Conservation (phyloP, 2,888 invertebrate species). For the Acleris emargana region DNA sequence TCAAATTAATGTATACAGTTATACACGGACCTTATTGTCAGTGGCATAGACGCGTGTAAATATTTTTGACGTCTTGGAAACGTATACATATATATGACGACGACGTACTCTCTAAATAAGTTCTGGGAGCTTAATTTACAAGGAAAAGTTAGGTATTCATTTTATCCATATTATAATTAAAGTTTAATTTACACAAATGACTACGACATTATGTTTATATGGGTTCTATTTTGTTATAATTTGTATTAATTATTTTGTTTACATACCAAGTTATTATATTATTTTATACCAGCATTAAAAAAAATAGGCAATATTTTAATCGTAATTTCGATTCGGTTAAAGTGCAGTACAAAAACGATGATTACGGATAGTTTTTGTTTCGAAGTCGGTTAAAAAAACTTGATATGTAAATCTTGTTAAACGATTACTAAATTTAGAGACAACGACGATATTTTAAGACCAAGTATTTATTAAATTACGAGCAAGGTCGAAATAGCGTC, state of each 20-base stretch:
- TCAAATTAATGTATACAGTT: too few species aligned
- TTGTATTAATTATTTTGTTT: constrained; percentile 18
- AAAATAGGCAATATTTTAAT: too few species aligned
- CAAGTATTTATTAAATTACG: not conserved
- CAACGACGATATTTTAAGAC: constrained; percentile 11
- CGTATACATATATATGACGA: too few species aligned
- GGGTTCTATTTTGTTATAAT: constrained; percentile 23
- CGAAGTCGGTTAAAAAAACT: not conserved
- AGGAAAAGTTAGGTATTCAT: constrained; percentile 7
- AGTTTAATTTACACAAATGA: constrained; percentile 21
- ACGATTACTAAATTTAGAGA: constrained; percentile 21
- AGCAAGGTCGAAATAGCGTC: constrained; percentile 2
- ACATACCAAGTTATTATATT: constrained; percentile 18
- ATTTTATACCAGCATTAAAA: not conserved
- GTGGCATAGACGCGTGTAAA: not conserved
- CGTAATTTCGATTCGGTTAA: too few species aligned
- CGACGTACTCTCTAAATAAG: too few species aligned
- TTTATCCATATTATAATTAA: constrained; percentile 34
- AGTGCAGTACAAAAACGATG: too few species aligned
- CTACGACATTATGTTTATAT: constrained; percentile 26
- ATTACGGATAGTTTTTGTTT: too few species aligned
- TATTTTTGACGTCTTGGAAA: too few species aligned
- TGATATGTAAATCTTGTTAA: constrained; percentile 23
- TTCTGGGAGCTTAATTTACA: too few species aligned
- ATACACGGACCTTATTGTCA: too few species aligned